Conservation (phyloP, 1,140 invertebrate genomes). For the Aphelinus certus region DNA sequence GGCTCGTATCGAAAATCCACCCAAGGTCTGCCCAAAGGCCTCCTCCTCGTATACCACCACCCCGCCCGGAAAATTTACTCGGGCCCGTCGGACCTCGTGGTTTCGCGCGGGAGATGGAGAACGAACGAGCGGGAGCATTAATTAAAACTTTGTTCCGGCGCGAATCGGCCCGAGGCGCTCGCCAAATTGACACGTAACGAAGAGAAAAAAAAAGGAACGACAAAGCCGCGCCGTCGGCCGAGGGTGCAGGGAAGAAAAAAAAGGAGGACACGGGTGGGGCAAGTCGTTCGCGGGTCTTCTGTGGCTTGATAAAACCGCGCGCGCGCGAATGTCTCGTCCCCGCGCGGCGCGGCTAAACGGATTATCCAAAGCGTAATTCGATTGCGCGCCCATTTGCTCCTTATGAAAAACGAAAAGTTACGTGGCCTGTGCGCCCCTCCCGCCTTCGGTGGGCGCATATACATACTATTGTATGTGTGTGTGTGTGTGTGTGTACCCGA, state of each 20-base stretch:
- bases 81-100: too few relatives aligned
- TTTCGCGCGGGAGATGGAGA: neutral
- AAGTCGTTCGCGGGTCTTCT: slow-evolving; percentile 48
- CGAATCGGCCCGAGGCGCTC: slow-evolving; percentile 1
- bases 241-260: slow-evolving; percentile 4
- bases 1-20: too few relatives aligned
- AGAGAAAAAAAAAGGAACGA: slow-evolving; percentile 6
- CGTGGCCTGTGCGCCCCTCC: too few relatives aligned
- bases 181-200: slow-evolving; percentile 12
- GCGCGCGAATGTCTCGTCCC: slow-evolving; percentile 28
- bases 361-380: slow-evolving; percentile 57
- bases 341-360: slow-evolving; percentile 53
- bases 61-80: too few relatives aligned
- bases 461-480: neutral
- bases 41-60: too few relatives aligned
- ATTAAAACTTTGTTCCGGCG: neutral
- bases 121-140: neutral
- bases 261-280: slow-evolving; percentile 29
- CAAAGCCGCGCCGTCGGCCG: slow-evolving; percentile 3
- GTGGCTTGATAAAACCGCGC: slow-evolving; percentile 55
- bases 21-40: too few relatives aligned
- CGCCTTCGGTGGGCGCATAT: neutral
- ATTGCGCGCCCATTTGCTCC: slow-evolving; percentile 42
- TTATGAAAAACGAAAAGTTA: too few relatives aligned
- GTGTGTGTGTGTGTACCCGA: too few relatives aligned